Percentiles rank a stretch among this genome's conserved stretches.
Evolutionary conservation across 2,113 vertebrate species (phyloP).

Genomic region (Anarhynchus alexandrinus): DNA sequence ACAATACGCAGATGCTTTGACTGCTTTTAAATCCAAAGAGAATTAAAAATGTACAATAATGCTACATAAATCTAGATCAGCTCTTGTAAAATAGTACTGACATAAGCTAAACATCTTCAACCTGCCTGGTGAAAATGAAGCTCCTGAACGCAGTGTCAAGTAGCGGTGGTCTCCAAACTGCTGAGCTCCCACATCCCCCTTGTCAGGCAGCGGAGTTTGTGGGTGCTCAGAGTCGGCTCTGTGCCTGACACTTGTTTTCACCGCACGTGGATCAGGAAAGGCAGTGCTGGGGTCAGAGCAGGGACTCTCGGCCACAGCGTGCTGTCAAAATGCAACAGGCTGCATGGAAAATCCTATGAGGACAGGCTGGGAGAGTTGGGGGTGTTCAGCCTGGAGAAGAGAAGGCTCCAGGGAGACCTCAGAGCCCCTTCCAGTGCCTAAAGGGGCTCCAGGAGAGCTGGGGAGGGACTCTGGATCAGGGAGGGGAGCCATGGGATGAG

Average conservation of each 20-base stretch:
- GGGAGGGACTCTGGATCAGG: background rate
- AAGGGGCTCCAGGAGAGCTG: background rate
- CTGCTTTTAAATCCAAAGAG: background rate
- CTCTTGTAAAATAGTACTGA: background rate
- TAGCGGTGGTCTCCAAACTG: background rate
- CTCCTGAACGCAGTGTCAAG: background rate
- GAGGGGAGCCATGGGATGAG: no score
- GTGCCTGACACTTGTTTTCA: no score
- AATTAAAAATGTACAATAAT: background rate
- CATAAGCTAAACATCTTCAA: fast-evolving
- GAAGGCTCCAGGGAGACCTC: background rate
- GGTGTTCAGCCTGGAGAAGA: background rate
- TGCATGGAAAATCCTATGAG: background rate
- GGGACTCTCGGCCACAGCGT: background rate
- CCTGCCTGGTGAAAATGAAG: background rate
- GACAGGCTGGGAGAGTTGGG: background rate
- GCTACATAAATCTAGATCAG: background rate
- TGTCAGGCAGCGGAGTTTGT: fast-evolving
- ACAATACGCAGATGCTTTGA: background rate
- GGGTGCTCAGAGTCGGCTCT: fast-evolving
- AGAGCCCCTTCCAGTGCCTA: background rate
- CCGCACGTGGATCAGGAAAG: fast-evolving
- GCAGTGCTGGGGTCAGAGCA: background rate
- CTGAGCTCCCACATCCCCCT: no score
- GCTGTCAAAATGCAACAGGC: background rate